phyloP scores from a whole-genome alignment of 2,888 invertebrate species.

The Ichneumoninae sp. region DNA sequence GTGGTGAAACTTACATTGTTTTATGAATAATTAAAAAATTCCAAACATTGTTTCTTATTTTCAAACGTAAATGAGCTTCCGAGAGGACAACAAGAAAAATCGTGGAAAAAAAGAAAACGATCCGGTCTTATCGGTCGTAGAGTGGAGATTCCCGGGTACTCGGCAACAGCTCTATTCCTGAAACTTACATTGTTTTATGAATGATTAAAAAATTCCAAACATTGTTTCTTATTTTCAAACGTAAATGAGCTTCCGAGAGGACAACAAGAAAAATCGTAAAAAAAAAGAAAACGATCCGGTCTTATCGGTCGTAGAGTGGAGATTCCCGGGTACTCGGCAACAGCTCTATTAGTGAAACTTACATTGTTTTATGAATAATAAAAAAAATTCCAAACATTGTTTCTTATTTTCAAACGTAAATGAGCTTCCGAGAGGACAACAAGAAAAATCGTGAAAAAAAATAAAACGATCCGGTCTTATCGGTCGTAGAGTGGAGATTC shows the following conservation, averaged over 20 bases:
- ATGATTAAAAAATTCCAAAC: not conserved
- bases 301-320: not conserved
- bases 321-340: slow-evolving; percentile 20
- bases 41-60: not conserved
- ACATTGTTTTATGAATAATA: too few relatives aligned
- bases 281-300: not conserved
- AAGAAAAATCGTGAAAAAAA: not conserved
- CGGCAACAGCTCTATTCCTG: not conserved
- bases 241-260: too few relatives aligned
- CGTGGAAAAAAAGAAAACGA: not conserved
- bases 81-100: slow-evolving; percentile 2
- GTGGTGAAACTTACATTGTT: too few relatives aligned
- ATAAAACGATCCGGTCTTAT: slow-evolving; percentile 2
- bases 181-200: not conserved
- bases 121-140: not conserved
- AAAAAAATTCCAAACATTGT: not conserved
- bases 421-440: too few relatives aligned
- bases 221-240: too few relatives aligned
- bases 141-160: slow-evolving; percentile 8
- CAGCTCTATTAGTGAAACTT: too few relatives aligned
- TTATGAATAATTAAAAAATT: too few relatives aligned
- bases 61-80: too few relatives aligned
- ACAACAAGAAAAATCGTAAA: not conserved
- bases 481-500: not conserved
- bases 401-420: too few relatives aligned